These are phyloP conservation scores for Natrix natrix DNA, from an alignment of 2,797 vertebrate genomes.

Conservation along the genomic window DNA sequence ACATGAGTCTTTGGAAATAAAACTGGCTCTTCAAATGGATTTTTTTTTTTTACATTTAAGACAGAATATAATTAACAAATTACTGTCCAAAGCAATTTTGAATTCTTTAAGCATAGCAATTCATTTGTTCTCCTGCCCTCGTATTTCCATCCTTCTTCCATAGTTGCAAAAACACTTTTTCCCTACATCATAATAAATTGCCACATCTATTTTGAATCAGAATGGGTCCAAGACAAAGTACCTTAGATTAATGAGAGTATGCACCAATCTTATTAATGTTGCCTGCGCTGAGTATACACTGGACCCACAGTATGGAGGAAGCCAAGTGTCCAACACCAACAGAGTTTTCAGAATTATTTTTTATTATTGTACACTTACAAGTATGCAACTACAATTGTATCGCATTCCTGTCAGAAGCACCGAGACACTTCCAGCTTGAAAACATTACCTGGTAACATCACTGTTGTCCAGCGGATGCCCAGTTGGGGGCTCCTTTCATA, in stretches of 20 bases:
- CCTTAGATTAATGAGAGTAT: background rate
- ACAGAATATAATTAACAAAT: background rate
- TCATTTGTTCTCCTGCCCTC: background rate
- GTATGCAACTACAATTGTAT: background rate
- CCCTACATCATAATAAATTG: constrained; percentile 13
- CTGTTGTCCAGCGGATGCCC: background rate
- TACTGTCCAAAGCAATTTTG: background rate
- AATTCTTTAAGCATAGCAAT: background rate
- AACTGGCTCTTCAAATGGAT: background rate
- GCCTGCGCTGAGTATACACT: background rate
- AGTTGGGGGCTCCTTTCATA: background rate
- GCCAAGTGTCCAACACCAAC: background rate
- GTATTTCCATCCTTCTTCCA: background rate
- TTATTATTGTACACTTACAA: background rate
- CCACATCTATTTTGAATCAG: background rate
- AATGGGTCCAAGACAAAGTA: background rate
- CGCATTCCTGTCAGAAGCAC: background rate
- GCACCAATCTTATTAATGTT: background rate
- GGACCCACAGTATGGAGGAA: background rate
- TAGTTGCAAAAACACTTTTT: background rate
- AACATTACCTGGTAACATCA: background rate
- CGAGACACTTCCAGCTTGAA: background rate
- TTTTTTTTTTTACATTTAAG: background rate
- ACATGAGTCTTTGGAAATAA: background rate
- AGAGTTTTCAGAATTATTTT: background rate